These are phyloP conservation scores for Myodes glareolus DNA, from an alignment of 2,113 vertebrate species.

Conservation along the genomic window DNA sequence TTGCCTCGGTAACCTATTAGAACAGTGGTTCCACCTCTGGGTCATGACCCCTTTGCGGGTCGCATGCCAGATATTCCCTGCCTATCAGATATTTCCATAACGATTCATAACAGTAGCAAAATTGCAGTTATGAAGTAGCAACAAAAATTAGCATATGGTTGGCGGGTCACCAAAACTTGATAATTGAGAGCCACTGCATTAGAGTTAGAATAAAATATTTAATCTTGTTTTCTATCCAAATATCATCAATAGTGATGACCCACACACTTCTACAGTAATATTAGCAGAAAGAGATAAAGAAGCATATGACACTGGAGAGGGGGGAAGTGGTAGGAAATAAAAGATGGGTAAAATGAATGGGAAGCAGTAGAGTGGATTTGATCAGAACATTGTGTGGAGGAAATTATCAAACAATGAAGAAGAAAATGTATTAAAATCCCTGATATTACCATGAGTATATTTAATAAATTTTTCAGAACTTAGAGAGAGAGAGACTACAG, in stretches of 20 bases:
- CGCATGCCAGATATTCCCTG: not conserved
- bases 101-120: not conserved
- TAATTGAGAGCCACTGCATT: not conserved
- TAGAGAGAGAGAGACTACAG: not conserved
- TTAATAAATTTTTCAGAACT: not conserved
- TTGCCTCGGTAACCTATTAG: not conserved
- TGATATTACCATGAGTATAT: not conserved
- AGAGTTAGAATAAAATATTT: not conserved
- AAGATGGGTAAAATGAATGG: no score
- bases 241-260: not conserved
- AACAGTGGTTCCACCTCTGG: not conserved
- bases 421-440: not conserved
- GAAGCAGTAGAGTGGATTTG: not conserved
- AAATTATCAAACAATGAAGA: not conserved
- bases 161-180: not conserved
- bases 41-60: not conserved
- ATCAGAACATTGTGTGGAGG: not conserved
- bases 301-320: not conserved
- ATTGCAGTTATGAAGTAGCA: not conserved
- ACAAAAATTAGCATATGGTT: not conserved
- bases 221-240: constrained; percentile 4
- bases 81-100: not conserved
- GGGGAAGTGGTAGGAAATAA: no score
- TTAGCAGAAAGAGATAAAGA: not conserved
- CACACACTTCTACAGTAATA: not conserved